Evolutionary conservation across 1,140 invertebrate species (phyloP), one percentile per base, ranked within the genome.

Genomic region (Pygmarrhopalites habei): DNA sequence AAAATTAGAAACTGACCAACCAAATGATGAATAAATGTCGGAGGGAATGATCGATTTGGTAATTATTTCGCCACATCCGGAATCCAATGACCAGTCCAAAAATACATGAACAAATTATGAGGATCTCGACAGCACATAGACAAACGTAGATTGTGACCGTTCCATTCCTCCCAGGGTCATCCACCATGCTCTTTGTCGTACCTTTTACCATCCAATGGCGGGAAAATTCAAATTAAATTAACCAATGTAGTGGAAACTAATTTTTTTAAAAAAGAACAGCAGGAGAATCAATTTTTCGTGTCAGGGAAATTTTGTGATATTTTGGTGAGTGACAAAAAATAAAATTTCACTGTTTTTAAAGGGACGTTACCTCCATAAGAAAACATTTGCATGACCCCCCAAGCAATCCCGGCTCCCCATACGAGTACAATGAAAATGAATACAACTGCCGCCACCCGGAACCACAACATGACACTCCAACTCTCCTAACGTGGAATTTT

Each of bases 31-130:
- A 68, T 25, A 35, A 39, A 23, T 55, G 62, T 39, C 66, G 28
- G 10, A 65, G 26, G 15, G 19, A 21, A 26, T 62, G 62, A 57
- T 71, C 69, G 43, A 71, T 44, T 63, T 68, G 66, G 41, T 64
- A 65, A 49, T 71, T 67, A 53, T 71, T 71, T 52, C 49, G 29
- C 69, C 69, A 71, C 1, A 64, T 46, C n/a, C 41, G 55, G 30
- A 64, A 65, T 21, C 52, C 32, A 29, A 66, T 44, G 15, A 64
- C 25, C 14, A 60, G 30, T 25, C 63, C 69, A 59, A 58, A 68
- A 5, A 64, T 23, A 15, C 35, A 32, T 7, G 41, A 7, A 12
- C 15, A 26, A 5, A 28, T 30, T 5, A 66, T 29, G 2, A n/a
- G 28, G 5, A 66, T 0, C 46, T 71, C 58, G 17, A 60, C 26